Evolutionary conservation across 2,797 vertebrate genomes (phyloP).

Genomic region (Lophius americanus): DNA sequence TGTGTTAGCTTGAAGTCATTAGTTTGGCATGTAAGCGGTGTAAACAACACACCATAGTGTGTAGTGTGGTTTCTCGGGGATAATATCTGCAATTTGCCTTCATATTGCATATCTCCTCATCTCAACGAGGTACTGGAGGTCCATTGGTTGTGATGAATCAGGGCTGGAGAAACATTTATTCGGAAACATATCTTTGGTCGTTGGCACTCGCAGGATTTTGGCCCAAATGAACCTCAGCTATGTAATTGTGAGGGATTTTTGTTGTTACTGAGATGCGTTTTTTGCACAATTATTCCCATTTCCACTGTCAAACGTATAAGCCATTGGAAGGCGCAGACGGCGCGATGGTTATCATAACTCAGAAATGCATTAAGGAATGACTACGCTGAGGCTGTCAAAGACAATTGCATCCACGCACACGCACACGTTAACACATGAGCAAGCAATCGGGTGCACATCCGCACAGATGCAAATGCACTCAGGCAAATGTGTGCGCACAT

Average conservation of each 20-base stretch:
- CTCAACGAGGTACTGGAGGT: slow-evolving; percentile 47
- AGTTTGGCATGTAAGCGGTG: slow-evolving; percentile 46
- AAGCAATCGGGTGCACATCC: slow-evolving; percentile 40
- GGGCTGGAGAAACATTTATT: slow-evolving; percentile 55
- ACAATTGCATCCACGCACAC: slow-evolving; percentile 70
- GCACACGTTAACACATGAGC: slow-evolving; percentile 55
- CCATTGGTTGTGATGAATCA: slow-evolving; percentile 62
- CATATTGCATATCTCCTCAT: slow-evolving; percentile 57
- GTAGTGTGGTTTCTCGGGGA: slow-evolving; percentile 40
- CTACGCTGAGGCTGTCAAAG: slow-evolving; percentile 70
- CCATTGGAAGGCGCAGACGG: slow-evolving; percentile 62
- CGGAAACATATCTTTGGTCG: slow-evolving; percentile 55
- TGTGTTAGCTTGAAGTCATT: slow-evolving; percentile 46
- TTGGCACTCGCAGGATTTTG: slow-evolving; percentile 69
- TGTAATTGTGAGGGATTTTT: slow-evolving; percentile 65
- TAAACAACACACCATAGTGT: slow-evolving; percentile 47
- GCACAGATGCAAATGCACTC: slow-evolving; percentile 47
- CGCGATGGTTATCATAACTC: slow-evolving; percentile 75
- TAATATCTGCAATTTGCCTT: slow-evolving; percentile 62
- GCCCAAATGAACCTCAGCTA: slow-evolving; percentile 69
- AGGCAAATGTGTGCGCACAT: slow-evolving; percentile 44
- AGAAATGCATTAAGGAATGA: slow-evolving; percentile 79
- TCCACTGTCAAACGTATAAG: slow-evolving; percentile 74
- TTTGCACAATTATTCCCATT: slow-evolving; percentile 77
- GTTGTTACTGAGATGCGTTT: slow-evolving; percentile 71